Percentiles rank a stretch among this genome's conserved stretches.
Conservation (phyloP, 2,113 vertebrate genomes). For the Otis tarda region DNA sequence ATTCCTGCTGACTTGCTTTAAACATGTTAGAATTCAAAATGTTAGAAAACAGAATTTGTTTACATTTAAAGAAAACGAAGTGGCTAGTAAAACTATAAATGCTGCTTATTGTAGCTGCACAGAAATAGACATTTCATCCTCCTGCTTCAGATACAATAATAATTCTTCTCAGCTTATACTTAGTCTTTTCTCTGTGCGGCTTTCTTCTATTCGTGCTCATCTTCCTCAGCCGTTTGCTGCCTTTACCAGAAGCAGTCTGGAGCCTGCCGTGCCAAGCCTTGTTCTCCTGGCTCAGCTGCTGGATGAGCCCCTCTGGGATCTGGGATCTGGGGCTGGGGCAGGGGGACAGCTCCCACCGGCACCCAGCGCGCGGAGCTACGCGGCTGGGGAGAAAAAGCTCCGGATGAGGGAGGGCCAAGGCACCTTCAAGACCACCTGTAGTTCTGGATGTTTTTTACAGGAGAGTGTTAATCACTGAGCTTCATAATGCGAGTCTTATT, state of each 20-base stretch:
- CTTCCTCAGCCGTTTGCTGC: not conserved
- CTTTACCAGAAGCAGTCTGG: not conserved
- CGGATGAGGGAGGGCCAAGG: fast-evolving
- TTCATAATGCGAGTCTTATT: not conserved
- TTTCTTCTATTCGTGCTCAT: not conserved
- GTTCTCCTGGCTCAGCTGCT: fast-evolving
- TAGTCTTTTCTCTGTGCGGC: fast-evolving
- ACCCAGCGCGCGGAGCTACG: not conserved
- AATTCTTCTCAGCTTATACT: not conserved
- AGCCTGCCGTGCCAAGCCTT: not conserved
- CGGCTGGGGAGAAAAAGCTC: not conserved
- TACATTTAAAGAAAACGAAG: not conserved
- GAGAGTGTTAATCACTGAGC: not conserved
- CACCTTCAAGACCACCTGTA: not conserved
- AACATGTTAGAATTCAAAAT: not conserved
- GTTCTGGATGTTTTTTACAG: not conserved
- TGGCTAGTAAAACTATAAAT: not conserved
- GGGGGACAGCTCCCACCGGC: not conserved
- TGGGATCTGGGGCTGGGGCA: not conserved
- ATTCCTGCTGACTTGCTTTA: not conserved
- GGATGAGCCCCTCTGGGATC: fast-evolving
- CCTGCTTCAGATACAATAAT: not conserved
- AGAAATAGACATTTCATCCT: not conserved
- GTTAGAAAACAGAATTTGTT: not conserved
- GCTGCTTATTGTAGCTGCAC: not conserved